Evolutionary conservation across 2,113 vertebrate species (phyloP).

Genomic region (Pelodiscus sinensis): DNA sequence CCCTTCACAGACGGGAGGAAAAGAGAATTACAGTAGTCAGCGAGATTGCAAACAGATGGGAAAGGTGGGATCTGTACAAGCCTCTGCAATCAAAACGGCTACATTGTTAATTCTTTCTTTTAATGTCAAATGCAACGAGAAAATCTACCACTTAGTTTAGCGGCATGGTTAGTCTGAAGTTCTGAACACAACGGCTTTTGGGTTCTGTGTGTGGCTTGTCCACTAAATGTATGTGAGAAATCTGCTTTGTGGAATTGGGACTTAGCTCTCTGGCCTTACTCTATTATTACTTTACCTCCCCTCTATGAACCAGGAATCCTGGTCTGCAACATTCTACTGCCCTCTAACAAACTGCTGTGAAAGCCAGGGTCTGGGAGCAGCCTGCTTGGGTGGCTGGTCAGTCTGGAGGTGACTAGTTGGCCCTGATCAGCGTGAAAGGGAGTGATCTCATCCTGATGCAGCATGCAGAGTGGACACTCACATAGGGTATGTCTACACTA

Average conservation of each 20-base stretch:
- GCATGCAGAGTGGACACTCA: not conserved
- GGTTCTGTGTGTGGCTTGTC: not conserved
- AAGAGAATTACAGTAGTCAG: constrained; percentile 40
- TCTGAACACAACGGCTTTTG: not conserved
- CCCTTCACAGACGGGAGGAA: not conserved
- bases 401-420: not conserved
- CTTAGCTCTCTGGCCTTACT: not conserved
- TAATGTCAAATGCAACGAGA: not conserved
- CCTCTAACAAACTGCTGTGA: not conserved
- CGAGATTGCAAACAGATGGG: not conserved
- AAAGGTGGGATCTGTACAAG: not conserved
- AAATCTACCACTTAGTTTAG: not conserved
- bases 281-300: not conserved
- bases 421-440: not conserved
- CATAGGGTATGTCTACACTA: too few relatives aligned
- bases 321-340: not conserved
- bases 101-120: not conserved
- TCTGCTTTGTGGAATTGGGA: not conserved
- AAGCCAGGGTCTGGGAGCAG: not conserved
- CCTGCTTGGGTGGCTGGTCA: not conserved
- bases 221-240: not conserved
- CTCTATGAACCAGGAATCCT: not conserved
- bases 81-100: not conserved
- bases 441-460: not conserved
- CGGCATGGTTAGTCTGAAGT: not conserved